phyloP scores from a whole-genome alignment of 1,140 invertebrate genomes.

The Schmidtea mediterranea region DNA sequence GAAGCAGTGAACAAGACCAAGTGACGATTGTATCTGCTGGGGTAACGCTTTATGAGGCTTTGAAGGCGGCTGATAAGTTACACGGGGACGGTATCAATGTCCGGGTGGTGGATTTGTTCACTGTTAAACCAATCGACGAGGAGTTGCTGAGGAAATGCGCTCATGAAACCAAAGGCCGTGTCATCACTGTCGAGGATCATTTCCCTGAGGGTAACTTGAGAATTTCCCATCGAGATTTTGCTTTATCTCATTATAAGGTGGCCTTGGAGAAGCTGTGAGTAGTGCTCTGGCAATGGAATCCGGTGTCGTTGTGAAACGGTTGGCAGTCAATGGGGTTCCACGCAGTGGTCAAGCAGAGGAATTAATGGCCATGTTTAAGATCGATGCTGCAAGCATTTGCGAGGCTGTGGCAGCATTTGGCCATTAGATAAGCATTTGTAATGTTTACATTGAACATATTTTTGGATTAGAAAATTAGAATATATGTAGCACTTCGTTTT shows the following conservation, averaged over 20 bases:
- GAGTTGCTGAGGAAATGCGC: slow-evolving; percentile 48
- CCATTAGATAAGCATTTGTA: not conserved
- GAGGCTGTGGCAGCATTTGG: not conserved
- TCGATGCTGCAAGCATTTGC: slow-evolving; percentile 6
- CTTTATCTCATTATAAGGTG: not conserved
- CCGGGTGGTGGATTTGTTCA: slow-evolving; percentile 69
- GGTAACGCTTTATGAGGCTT: slow-evolving; percentile 63
- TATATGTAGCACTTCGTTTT: too few species aligned
- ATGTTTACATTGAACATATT: not conserved
- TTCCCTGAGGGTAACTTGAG: slow-evolving; percentile 47
- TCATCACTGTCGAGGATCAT: slow-evolving; percentile 86
- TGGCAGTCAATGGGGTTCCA: slow-evolving; percentile 8
- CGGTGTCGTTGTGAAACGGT: not conserved
- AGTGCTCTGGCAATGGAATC: not conserved
- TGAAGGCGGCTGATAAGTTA: slow-evolving; percentile 53
- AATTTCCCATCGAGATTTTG: not conserved
- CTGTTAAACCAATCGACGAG: slow-evolving; percentile 71
- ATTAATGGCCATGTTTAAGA: slow-evolving; percentile 8
- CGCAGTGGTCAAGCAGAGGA: slow-evolving; percentile 9
- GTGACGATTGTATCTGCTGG: slow-evolving; percentile 65
- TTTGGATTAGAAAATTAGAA: too few species aligned
- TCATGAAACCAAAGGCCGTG: slow-evolving; percentile 43
- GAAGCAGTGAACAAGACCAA: slow-evolving; percentile 40
- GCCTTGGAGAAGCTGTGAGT: slow-evolving; percentile 2
- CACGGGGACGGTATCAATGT: slow-evolving; percentile 35